Conservation (phyloP, 2,113 vertebrate genomes). For the Campylomormyrus tamandua region DNA sequence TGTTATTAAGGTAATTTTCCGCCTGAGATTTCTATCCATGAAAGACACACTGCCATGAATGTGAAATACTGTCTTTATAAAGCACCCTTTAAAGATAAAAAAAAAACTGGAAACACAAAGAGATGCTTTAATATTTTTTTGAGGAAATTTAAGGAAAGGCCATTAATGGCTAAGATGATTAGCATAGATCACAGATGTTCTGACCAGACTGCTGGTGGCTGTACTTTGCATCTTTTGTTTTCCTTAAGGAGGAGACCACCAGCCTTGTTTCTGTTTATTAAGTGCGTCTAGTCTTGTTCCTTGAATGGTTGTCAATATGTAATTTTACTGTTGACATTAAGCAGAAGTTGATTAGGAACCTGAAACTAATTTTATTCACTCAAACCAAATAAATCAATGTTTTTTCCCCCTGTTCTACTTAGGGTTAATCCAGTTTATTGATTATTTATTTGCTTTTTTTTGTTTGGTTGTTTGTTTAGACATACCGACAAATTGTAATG, state of each 20-base stretch:
- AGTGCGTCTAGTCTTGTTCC: not conserved
- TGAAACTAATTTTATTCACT: not conserved
- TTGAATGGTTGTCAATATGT: not conserved
- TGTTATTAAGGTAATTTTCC: not conserved
- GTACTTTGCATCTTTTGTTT: not conserved
- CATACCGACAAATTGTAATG: not conserved
- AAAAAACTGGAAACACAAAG: not conserved
- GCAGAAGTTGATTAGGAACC: not conserved
- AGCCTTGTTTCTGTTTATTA: not conserved
- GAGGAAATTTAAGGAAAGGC: not conserved
- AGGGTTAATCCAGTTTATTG: not conserved
- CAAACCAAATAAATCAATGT: not conserved
- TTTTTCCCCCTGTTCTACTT: not conserved
- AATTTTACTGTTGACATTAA: not conserved
- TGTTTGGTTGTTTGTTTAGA: not conserved
- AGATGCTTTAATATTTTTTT: not conserved
- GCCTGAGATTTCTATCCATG: not conserved
- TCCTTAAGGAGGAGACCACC: not conserved
- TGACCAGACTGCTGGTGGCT: not conserved
- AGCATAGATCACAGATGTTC: not conserved
- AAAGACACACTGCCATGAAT: not conserved
- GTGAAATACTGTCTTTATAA: not conserved
- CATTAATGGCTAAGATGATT: not conserved
- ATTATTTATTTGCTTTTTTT: constrained; percentile 1
- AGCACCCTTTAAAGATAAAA: not conserved